These are phyloP conservation scores for Lymantria dispar DNA, from an alignment of 2,888 invertebrate species.

Conservation along the genomic window DNA sequence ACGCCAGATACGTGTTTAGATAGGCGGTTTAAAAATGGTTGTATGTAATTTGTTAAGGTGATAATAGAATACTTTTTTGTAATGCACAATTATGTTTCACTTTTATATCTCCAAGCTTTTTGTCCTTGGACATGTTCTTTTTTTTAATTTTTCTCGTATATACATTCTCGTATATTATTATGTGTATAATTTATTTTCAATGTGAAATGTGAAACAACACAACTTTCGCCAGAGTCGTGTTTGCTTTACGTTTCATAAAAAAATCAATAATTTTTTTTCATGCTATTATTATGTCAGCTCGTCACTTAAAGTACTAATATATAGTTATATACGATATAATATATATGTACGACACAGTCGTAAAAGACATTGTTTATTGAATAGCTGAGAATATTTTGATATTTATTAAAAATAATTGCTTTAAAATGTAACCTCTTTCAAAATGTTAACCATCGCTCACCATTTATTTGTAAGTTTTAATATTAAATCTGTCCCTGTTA, in stretches of 20 bases:
- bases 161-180: constrained; percentile 69
- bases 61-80: constrained; percentile 74
- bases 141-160: constrained; percentile 40
- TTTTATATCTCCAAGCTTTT: constrained; percentile 57
- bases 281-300: background rate
- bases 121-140: constrained; percentile 52
- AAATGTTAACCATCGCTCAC: constrained; percentile 81
- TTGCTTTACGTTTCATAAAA: constrained; percentile 23
- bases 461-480: constrained; percentile 74
- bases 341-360: constrained; percentile 71
- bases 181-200: background rate
- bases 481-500: constrained; percentile 76
- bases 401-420: constrained; percentile 67
- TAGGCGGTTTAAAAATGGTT: constrained; percentile 38
- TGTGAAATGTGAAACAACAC: constrained; percentile 11
- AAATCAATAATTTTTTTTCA: constrained; percentile 19
- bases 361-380: constrained; percentile 75
- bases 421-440: constrained; percentile 76
- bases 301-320: constrained; percentile 39
- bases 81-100: constrained; percentile 74
- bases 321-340: constrained; percentile 46
- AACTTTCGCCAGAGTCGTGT: constrained; percentile 67
- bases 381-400: constrained; percentile 73
- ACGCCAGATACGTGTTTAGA: constrained; percentile 62
- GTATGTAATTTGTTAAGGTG: constrained; percentile 59